Percentiles rank a stretch among this genome's conserved stretches.
Conservation (phyloP, 2,113 vertebrate species). For the Paraplagusia blochii region DNA sequence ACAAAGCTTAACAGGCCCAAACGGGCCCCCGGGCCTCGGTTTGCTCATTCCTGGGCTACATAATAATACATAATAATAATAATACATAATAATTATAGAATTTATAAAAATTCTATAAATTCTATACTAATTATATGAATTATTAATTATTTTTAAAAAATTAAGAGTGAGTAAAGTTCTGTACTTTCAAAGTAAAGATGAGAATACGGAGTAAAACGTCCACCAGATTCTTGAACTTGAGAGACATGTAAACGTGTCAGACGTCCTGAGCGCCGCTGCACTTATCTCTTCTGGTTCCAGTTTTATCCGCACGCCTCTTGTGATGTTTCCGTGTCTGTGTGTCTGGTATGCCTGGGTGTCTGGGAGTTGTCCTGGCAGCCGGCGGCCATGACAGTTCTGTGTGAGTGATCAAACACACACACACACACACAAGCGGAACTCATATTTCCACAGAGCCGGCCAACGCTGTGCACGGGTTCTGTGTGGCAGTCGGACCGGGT, state of each 20-base stretch:
- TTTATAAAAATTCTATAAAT: no score
- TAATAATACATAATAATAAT: no score
- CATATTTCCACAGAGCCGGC: conserved; percentile 37
- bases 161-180: no score
- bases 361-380: conserved; percentile 36
- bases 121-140: no score
- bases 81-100: no score
- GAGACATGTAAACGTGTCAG: background rate
- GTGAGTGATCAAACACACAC: conserved; percentile 55
- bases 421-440: conserved; percentile 18
- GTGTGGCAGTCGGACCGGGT: conserved; percentile 25
- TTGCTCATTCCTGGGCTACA: no score
- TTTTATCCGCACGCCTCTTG: conserved; percentile 28
- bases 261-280: conserved; percentile 3
- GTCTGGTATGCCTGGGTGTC: conserved; percentile 50
- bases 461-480: conserved; percentile 41
- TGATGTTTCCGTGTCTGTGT: conserved; percentile 21
- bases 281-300: conserved; percentile 25
- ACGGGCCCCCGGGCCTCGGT: no score
- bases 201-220: background rate
- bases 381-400: conserved; percentile 52
- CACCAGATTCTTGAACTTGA: background rate
- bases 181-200: background rate
- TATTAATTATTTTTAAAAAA: no score
- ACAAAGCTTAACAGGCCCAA: no score